Conservation (phyloP, 2,113 vertebrate genomes). For the Candoia aspera region DNA sequence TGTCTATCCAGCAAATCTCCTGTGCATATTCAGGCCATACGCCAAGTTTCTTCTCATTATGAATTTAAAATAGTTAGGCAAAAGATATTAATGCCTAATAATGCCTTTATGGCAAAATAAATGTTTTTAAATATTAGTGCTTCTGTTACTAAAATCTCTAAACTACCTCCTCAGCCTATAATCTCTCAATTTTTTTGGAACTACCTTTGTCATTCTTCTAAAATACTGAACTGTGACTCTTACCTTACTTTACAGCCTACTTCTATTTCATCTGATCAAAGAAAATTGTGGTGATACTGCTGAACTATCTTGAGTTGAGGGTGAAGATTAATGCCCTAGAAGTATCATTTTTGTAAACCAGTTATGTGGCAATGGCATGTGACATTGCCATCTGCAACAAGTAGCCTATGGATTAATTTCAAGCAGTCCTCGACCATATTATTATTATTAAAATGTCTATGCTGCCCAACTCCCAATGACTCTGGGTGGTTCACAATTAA, state of each 20-base stretch:
- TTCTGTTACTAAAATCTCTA: neutral
- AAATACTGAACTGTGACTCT: neutral
- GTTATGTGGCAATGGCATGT: neutral
- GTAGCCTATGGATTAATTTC: neutral
- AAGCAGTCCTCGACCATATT: neutral
- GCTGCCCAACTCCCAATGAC: no score
- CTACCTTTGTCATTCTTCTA: neutral
- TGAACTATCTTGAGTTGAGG: neutral
- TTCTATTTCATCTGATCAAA: neutral
- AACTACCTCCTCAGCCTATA: neutral
- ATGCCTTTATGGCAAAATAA: constrained; percentile 31
- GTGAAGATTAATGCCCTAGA: neutral
- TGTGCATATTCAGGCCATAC: constrained; percentile 19
- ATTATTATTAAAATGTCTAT: no score
- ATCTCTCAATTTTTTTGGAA: neutral
- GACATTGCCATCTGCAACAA: neutral
- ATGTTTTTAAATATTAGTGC: constrained; percentile 9
- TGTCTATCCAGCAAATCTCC: constrained; percentile 40
- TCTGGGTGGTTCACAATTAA: no score
- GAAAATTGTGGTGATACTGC: neutral
- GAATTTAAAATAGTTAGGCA: constrained; percentile 24
- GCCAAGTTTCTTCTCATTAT: constrained; percentile 11
- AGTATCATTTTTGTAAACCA: neutral
- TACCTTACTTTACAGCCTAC: neutral
- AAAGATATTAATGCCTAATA: constrained; percentile 19